Percentiles rank a stretch among this genome's conserved stretches.
Evolutionary conservation across 2,888 invertebrate genomes (phyloP).

Genomic region (Copidosoma aretas): DNA sequence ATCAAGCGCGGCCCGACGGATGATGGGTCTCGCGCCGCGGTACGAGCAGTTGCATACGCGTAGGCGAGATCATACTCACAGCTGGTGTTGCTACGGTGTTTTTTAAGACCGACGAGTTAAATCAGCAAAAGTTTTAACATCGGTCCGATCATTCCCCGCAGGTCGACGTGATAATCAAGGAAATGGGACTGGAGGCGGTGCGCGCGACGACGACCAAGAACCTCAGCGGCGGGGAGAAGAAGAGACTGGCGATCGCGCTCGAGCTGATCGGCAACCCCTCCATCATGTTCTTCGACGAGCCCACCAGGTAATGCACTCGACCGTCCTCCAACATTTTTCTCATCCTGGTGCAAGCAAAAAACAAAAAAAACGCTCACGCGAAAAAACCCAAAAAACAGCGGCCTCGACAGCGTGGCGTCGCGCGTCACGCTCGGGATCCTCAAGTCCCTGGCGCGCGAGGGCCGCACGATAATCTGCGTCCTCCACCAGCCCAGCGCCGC

Average conservation of each 20-base stretch:
- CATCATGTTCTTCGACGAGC: constrained; percentile 93
- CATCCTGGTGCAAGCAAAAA: background rate
- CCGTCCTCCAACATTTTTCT: no score
- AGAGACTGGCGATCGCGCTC: constrained; percentile 86
- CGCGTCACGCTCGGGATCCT: constrained; percentile 83
- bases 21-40: no score
- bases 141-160: no score
- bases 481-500: constrained; percentile 92
- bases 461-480: constrained; percentile 85
- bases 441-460: constrained; percentile 81
- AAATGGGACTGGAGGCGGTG: constrained; percentile 74
- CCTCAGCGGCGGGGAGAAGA: constrained; percentile 89
- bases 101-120: no score
- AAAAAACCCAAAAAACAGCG: constrained; percentile 64
- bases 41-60: no score
- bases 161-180: constrained; percentile 81
- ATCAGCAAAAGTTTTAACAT: no score
- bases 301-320: constrained; percentile 76
- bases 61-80: no score
- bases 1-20: no score
- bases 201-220: constrained; percentile 73
- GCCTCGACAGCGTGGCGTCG: constrained; percentile 81
- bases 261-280: constrained; percentile 92
- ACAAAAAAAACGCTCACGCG: background rate
- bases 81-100: no score